Conservation (phyloP, 2,113 vertebrate genomes). For the Prionailurus bengalensis region DNA sequence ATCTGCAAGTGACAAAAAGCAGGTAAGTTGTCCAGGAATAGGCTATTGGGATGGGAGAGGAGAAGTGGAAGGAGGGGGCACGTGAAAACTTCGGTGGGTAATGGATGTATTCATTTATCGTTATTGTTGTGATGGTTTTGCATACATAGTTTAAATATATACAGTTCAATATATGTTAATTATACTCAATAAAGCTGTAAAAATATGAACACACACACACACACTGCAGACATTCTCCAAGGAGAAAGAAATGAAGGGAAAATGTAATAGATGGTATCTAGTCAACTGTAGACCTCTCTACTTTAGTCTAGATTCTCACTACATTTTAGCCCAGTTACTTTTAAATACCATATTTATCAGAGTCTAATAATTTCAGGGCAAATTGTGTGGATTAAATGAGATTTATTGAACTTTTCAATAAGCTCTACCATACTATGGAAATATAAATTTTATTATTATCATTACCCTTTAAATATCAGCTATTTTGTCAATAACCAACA, state of each 20-base stretch:
- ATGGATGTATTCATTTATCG: background rate
- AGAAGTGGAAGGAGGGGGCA: background rate
- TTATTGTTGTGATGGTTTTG: background rate
- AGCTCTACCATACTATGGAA: background rate
- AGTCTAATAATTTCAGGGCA: background rate
- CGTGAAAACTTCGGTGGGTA: background rate
- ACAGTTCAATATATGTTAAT: background rate
- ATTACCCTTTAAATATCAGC: background rate
- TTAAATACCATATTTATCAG: background rate
- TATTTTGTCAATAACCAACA: background rate
- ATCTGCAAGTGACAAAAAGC: background rate
- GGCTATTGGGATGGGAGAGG: background rate
- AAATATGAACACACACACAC: background rate
- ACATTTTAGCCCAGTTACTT: background rate
- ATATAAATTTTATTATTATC: background rate
- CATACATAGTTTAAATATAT: background rate
- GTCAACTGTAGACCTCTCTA: background rate
- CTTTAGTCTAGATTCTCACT: background rate
- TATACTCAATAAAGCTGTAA: background rate
- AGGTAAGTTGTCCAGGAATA: background rate
- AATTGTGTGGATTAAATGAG: background rate
- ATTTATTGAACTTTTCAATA: background rate
- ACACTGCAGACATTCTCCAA: background rate
- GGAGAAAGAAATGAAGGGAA: background rate
- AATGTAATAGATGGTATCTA: background rate